phyloP scores from a whole-genome alignment of 2,113 vertebrate genomes.

The Ondatra zibethicus region DNA sequence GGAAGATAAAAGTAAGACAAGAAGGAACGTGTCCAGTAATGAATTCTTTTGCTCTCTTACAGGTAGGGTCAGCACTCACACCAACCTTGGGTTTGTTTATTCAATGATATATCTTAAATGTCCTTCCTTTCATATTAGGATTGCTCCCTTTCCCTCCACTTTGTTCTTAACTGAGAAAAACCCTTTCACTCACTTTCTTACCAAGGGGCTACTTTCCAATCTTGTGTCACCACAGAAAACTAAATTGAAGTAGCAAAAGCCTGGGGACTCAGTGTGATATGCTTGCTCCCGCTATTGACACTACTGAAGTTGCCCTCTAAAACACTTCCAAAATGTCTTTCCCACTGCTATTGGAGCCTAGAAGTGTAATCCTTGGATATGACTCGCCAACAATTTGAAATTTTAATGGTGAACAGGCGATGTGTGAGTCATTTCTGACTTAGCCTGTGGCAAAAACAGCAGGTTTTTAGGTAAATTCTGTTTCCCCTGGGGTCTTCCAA shows the following conservation, averaged over 20 bases:
- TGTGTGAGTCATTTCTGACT: conserved; percentile 36
- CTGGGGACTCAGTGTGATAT: background rate
- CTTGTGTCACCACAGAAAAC: background rate
- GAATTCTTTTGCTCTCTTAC: background rate
- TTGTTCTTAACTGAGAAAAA: background rate
- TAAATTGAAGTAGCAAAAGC: background rate
- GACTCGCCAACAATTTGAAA: background rate
- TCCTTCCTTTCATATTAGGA: conserved; percentile 40
- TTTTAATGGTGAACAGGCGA: background rate
- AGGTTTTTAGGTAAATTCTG: conserved; percentile 27
- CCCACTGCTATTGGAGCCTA: background rate
- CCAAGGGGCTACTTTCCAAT: background rate
- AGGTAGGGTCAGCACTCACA: background rate
- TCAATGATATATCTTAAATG: conserved; percentile 32
- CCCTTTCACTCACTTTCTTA: background rate
- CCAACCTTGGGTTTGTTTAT: conserved; percentile 26
- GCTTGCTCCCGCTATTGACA: background rate
- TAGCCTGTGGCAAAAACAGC: conserved; percentile 36
- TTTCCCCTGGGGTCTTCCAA: conserved; percentile 1
- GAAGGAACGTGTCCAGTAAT: background rate
- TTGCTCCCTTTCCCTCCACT: conserved; percentile 25
- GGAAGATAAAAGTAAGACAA: background rate
- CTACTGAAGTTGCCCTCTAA: background rate
- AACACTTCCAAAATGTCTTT: conserved; percentile 1
- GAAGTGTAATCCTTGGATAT: background rate